Base-by-base conservation (phyloP, 2,113 vertebrate genomes). In the Ovis canadensis region DNA sequence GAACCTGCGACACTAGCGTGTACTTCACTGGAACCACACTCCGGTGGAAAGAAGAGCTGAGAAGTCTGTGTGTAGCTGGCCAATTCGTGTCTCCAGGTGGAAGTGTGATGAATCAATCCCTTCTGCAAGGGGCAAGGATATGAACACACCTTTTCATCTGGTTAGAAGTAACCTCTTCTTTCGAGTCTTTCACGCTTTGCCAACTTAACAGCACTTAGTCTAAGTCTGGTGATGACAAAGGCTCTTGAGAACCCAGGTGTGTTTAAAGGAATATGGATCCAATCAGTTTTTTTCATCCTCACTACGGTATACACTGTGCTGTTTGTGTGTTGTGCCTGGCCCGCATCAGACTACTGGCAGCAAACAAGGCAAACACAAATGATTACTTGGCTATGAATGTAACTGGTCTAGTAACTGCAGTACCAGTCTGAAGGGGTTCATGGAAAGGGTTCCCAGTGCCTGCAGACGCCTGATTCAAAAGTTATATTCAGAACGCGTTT, bases 81-180 rank as follows among this genome's bases (percentile, higher is more conserved):
- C 1, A 1, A 29, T 3, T 54, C 0, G 0, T 1, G 57, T 43
- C 67, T 27, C 90, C 52, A 48, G 54, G n/a, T 25, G 17, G 27
- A 33, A 91, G 33, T 80, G 23, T 4, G 36, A 48, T 33, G 77
- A 94, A 55, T 14, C n/a, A 62, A 13, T 6, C 13, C 8, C 36
- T 43, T 33, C 84, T 7, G 10, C 11, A 48, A 40, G 13, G n/a
- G 59, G 27, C 87, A 48, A 17, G 29, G 36, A 82, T 36, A 45
- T 3, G 6, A 19, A 29, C 71, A 23, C 27, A 52, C 45, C 64
- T 15, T 36, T 9, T 85, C 86, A 85, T 5, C 52, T 10, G 0
- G 2, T 5, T n/a, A 52, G 62, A 43, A 6, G 5, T 23, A 5
- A 16, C 27, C 52, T 81, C n/a, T 74, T 60, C 55, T 62, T 4